Evolutionary conservation across 92 coral and sea anemone species (phyloP), one percentile per base, ranked within the genome.

Genomic region (Muricea muricata): DNA sequence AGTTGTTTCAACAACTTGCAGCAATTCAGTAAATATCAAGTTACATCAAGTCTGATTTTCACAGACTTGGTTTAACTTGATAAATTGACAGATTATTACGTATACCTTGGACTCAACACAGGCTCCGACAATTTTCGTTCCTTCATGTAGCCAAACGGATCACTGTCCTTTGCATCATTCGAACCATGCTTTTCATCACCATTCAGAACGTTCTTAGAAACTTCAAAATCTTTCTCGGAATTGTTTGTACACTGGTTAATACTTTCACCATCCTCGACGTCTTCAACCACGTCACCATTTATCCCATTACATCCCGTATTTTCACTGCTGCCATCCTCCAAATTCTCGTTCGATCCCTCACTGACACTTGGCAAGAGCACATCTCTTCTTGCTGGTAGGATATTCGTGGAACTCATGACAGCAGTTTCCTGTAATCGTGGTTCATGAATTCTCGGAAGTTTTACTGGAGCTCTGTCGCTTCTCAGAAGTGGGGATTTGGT

Each of bases 81-180:
- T n/a, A n/a, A n/a, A n/a, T n/a, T n/a, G n/a, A n/a, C 58, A 32
- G 10, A 17, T 52, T 76, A 17, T 76, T 56, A 78, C n/a, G n/a
- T n/a, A n/a, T n/a, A n/a, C 83, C 83, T 78, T 0, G 83, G 83
- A 34, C 83, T 78, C 33, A 78, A 17, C 12, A 78, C 83, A 5
- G 83, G 83, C 37, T 78, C 83, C 23, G 83, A 78, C 12, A 78
- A 65, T 30, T 56, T 78, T 57, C 83, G 57, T 56, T 78, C 83
- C 11, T 35, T 56, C 83, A 78, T 78, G 34, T 32, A 78, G 4
- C 58, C 83, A 78, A 78, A 78, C 20, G 83, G 83, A 56, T 63
- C 37, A 1, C 0, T n/a, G n/a, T n/a, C n/a, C n/a, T n/a, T n/a
- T n/a, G n/a, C n/a, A n/a, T n/a, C n/a, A n/a, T n/a, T n/a, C n/a